These are phyloP conservation scores for Protonibea diacanthus DNA, from an alignment of 2,797 vertebrate species.

Conservation along the genomic window DNA sequence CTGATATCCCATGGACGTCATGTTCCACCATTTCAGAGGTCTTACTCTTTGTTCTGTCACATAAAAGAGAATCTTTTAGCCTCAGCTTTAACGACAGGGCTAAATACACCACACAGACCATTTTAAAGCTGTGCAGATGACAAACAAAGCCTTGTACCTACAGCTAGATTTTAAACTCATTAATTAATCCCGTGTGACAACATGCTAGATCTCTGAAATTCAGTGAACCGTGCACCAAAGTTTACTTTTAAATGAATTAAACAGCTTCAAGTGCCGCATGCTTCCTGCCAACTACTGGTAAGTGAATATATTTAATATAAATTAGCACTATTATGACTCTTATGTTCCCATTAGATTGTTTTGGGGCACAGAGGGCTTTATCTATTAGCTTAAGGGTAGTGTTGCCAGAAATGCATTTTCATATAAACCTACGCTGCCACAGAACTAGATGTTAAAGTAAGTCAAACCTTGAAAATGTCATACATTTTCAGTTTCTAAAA, in stretches of 20 bases:
- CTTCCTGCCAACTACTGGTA: background rate
- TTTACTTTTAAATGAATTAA: constrained; percentile 24
- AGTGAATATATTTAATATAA: constrained; percentile 18
- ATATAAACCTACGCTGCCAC: background rate
- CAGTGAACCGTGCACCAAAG: constrained; percentile 13
- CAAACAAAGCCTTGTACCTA: constrained; percentile 32
- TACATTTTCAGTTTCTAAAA: background rate
- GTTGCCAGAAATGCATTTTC: background rate
- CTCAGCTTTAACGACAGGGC: constrained; percentile 4
- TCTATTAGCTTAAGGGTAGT: background rate
- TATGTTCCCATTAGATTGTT: constrained; percentile 11
- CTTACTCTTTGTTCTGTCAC: constrained; percentile 23
- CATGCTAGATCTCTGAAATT: constrained; percentile 23
- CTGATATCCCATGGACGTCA: constrained; percentile 8
- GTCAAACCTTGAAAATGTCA: constrained; percentile 3
- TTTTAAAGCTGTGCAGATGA: constrained; percentile 17
- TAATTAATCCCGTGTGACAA: constrained; percentile 29
- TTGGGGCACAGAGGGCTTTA: no score
- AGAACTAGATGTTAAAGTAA: background rate
- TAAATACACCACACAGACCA: background rate
- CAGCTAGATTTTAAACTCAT: constrained; percentile 17
- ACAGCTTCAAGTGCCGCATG: constrained; percentile 9
- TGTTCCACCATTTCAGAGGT: background rate
- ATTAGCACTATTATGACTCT: constrained; percentile 5
- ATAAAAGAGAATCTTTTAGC: constrained; percentile 24